Evolutionary conservation across 2,888 invertebrate genomes (phyloP).

Genomic region (Melinopterus prodromus): DNA sequence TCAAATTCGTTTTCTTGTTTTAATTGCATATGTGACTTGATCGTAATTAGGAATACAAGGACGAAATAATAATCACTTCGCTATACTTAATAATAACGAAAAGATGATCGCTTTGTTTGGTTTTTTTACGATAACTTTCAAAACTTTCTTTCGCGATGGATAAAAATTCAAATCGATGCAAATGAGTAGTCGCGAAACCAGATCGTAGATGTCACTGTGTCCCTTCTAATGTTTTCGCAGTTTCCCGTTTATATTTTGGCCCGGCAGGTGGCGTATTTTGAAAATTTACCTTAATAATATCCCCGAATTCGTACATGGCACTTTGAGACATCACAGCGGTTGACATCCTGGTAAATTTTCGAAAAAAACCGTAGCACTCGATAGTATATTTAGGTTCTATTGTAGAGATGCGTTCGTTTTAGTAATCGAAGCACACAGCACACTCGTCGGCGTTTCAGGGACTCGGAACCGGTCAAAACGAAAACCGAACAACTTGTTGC

Average conservation of each 20-base stretch:
- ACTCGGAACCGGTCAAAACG: conserved; percentile 8
- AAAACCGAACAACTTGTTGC: conserved; percentile 7
- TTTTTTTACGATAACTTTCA: background rate
- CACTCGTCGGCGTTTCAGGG: conserved; percentile 5
- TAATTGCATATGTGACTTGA: background rate
- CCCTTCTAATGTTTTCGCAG: too few relatives aligned
- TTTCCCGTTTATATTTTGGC: too few relatives aligned
- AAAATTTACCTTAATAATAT: conserved; percentile 73
- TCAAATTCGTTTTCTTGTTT: background rate
- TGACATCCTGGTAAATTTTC: conserved; percentile 68
- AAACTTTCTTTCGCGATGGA: background rate
- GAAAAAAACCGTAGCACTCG: conserved; percentile 19
- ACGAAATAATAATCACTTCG: background rate
- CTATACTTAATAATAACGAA: too few relatives aligned
- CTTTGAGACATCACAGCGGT: conserved; percentile 81
- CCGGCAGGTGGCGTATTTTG: background rate
- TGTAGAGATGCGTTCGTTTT: background rate
- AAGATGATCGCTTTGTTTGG: background rate
- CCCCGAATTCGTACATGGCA: conserved; percentile 79
- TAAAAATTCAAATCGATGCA: background rate
- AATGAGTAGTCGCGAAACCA: background rate
- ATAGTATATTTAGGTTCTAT: background rate
- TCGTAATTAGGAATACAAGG: background rate
- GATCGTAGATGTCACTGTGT: too few relatives aligned
- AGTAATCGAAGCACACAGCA: background rate